Percentiles rank a stretch among this genome's conserved stretches.
These are phyloP conservation scores for Athalia rosae DNA, from an alignment of 2,888 invertebrate genomes.

Conservation along the genomic window DNA sequence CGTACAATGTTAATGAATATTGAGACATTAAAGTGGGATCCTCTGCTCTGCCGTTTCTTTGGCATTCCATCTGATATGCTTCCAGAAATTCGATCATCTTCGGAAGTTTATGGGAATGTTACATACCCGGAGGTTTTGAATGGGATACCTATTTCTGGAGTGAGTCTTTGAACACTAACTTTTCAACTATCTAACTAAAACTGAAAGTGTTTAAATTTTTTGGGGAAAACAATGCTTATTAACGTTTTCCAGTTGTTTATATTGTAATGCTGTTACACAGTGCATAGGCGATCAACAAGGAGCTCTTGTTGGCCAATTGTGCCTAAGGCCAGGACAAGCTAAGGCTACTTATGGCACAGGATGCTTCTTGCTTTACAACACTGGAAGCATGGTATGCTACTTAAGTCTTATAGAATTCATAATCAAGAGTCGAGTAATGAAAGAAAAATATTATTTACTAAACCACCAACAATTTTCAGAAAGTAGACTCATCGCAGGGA, in stretches of 20 bases:
- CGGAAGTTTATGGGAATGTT: conserved; percentile 93
- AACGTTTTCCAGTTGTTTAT: conserved; percentile 3
- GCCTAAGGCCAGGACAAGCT: conserved; percentile 90
- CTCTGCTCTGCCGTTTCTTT: conserved; percentile 90
- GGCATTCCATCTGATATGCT: conserved; percentile 88
- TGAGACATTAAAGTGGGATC: conserved; percentile 91
- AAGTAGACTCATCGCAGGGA: conserved; percentile 90
- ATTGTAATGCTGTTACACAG: conserved; percentile 73
- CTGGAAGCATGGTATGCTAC: conserved; percentile 79
- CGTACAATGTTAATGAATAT: conserved; percentile 97
- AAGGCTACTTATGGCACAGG: conserved; percentile 98
- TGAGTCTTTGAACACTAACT: conserved; percentile 73
- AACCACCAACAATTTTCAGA: conserved; percentile 74
- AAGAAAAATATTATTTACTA: neutral
- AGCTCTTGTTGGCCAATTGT: conserved; percentile 93
- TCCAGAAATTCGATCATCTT: conserved; percentile 92
- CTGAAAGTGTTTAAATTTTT: no score
- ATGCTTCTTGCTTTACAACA: conserved; percentile 96
- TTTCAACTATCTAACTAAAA: no score
- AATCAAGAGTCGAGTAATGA: neutral
- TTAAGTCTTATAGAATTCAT: neutral
- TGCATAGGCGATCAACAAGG: conserved; percentile 97
- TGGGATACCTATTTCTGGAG: conserved; percentile 91
- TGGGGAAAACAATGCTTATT: neutral
- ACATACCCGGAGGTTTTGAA: conserved; percentile 81